phyloP scores from a whole-genome alignment of 2,888 invertebrate genomes.

The Tiphia femorata region DNA sequence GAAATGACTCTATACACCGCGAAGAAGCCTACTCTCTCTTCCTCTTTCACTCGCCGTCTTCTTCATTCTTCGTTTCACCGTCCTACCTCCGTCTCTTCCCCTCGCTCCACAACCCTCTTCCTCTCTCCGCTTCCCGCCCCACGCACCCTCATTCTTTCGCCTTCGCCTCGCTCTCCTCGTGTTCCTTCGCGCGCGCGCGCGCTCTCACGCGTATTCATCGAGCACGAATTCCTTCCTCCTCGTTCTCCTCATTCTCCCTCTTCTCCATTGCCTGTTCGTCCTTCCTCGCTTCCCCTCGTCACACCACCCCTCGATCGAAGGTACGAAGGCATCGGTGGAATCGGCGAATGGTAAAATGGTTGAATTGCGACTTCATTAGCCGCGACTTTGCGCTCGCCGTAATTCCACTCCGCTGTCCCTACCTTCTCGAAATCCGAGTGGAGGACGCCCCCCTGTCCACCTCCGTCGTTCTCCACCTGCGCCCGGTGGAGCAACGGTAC shows the following conservation, averaged over 20 bases:
- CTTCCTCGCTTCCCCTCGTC: not conserved
- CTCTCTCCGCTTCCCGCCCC: too few relatives aligned
- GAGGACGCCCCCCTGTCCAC: slow-evolving; percentile 27
- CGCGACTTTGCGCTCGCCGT: slow-evolving; percentile 54
- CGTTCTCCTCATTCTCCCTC: slow-evolving; percentile 3
- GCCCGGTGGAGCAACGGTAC: not conserved
- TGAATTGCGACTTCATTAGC: slow-evolving; percentile 60
- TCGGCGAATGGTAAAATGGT: slow-evolving; percentile 48
- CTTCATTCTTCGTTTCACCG: not conserved
- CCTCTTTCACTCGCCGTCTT: not conserved
- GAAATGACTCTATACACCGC: slow-evolving; percentile 14
- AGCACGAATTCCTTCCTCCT: not conserved
- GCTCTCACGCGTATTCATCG: not conserved
- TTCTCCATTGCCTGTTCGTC: not conserved
- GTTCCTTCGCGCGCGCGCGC: not conserved
- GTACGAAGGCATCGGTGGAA: slow-evolving; percentile 33
- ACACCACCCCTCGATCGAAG: slow-evolving; percentile 22
- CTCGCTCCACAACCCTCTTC: too few relatives aligned
- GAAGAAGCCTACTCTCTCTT: slow-evolving; percentile 1
- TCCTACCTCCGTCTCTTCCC: not conserved
- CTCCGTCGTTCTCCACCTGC: slow-evolving; percentile 16
- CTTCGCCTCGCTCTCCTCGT: not conserved
- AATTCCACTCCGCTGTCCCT: too few relatives aligned
- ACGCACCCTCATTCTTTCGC: not conserved
- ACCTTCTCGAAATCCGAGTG: too few relatives aligned